A percentile compares a stretch with the other conserved stretches of the same genome.
These are phyloP conservation scores for Scaptomyza hsui DNA, from an alignment of 1,140 invertebrate species.

Conservation along the genomic window DNA sequence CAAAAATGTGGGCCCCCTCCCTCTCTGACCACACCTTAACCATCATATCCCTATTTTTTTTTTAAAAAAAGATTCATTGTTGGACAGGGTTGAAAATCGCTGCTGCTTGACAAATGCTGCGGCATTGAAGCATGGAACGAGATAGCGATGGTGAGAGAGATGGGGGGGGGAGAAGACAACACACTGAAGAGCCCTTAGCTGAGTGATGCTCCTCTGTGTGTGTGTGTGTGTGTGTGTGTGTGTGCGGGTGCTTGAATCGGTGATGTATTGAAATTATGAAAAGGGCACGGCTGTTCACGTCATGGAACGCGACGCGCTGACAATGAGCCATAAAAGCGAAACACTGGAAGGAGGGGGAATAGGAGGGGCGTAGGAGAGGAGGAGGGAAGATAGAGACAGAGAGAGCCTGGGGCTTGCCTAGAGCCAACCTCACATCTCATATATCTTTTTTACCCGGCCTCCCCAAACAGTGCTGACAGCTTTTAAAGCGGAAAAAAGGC, in stretches of 20 bases:
- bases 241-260: conserved; percentile 15
- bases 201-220: background rate
- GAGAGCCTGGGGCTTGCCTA: conserved; percentile 11
- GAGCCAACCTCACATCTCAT: conserved; percentile 19
- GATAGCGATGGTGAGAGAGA: background rate
- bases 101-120: conserved; percentile 55
- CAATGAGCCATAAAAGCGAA: conserved; percentile 70
- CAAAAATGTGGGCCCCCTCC: conserved; percentile 22
- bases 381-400: background rate
- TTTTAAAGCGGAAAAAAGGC: background rate
- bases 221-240: conserved; percentile 1
- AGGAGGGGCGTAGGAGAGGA: too few relatives aligned
- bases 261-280: conserved; percentile 76
- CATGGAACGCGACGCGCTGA: conserved; percentile 51
- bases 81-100: conserved; percentile 13
- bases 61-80: background rate
- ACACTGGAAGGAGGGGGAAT: conserved; percentile 16
- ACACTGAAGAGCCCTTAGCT: conserved; percentile 46
- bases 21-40: background rate
- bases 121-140: conserved; percentile 54
- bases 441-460: conserved; percentile 12
- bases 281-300: conserved; percentile 56
- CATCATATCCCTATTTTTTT: background rate
- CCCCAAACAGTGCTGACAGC: background rate
- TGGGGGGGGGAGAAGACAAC: background rate